Conservation (phyloP, 2,113 vertebrate genomes). For the Nicator chloris region DNA sequence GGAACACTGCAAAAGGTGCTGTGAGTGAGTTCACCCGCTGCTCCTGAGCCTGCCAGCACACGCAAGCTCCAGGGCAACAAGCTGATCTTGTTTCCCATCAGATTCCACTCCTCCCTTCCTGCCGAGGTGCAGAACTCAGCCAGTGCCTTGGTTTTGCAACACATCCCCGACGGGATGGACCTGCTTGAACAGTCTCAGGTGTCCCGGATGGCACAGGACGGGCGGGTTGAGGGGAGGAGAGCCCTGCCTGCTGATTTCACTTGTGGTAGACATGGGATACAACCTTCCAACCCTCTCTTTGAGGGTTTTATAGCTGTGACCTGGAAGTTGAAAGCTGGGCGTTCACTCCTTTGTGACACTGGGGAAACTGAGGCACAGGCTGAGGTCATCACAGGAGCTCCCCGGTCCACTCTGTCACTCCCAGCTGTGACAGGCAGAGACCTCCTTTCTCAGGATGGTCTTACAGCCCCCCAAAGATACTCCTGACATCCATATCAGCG, state of each 20-base stretch:
- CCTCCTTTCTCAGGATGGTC: not conserved
- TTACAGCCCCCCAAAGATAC: rapidly evolving
- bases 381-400: not conserved
- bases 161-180: not conserved
- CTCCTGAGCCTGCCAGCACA: conserved; percentile 15
- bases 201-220: rapidly evolving
- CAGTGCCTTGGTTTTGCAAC: conserved; percentile 34
- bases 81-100: not conserved
- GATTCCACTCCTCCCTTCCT: not conserved
- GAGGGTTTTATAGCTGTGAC: not conserved
- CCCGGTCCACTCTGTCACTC: not conserved
- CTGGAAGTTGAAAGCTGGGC: not conserved
- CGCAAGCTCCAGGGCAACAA: not conserved
- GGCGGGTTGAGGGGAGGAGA: not conserved
- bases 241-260: not conserved
- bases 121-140: not conserved
- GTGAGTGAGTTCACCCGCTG: not conserved
- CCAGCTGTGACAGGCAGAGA: not conserved
- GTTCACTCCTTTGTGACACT: not conserved
- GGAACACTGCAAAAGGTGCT: not conserved
- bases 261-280: rapidly evolving
- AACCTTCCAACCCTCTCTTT: rapidly evolving
- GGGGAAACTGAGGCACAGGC: not conserved
- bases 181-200: not conserved
- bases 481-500: not conserved